Conservation (phyloP, 2,888 invertebrate genomes). For the Serripes groenlandicus region DNA sequence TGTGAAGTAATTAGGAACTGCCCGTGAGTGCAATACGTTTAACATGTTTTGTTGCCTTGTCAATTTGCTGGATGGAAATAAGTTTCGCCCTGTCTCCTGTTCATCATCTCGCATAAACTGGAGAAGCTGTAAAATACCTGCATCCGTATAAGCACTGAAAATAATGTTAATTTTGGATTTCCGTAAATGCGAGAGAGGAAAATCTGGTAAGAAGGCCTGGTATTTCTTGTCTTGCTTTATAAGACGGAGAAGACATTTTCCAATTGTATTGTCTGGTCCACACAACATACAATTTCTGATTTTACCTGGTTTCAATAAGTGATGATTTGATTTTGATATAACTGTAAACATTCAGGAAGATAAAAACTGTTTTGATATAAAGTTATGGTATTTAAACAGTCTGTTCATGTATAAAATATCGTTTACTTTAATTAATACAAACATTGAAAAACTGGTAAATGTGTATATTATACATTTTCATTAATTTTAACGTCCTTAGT, state of each 20-base stretch:
- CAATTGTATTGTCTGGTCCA: constrained; percentile 57
- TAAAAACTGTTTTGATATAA: too few species aligned
- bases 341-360: too few species aligned
- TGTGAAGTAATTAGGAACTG: constrained; percentile 26
- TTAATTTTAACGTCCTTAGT: too few species aligned
- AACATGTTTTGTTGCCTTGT: constrained; percentile 40
- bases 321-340: too few species aligned
- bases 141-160: constrained; percentile 51
- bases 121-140: constrained; percentile 53
- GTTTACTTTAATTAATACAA: too few species aligned
- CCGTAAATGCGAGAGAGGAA: constrained; percentile 46
- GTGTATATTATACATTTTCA: too few species aligned
- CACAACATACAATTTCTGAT: constrained; percentile 46
- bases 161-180: constrained; percentile 57
- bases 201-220: constrained; percentile 40
- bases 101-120: constrained; percentile 54
- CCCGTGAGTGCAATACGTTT: constrained; percentile 19
- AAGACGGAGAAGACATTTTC: constrained; percentile 31
- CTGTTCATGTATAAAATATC: too few species aligned
- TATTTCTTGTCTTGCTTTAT: constrained; percentile 21
- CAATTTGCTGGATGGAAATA: constrained; percentile 45
- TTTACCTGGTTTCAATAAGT: too few species aligned
- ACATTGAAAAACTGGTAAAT: too few species aligned
- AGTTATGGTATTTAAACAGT: too few species aligned
- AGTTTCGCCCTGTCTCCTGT: constrained; percentile 47